Evolutionary conservation across 2,797 vertebrate species (phyloP).

Genomic region (Setipinna tenuifilis): DNA sequence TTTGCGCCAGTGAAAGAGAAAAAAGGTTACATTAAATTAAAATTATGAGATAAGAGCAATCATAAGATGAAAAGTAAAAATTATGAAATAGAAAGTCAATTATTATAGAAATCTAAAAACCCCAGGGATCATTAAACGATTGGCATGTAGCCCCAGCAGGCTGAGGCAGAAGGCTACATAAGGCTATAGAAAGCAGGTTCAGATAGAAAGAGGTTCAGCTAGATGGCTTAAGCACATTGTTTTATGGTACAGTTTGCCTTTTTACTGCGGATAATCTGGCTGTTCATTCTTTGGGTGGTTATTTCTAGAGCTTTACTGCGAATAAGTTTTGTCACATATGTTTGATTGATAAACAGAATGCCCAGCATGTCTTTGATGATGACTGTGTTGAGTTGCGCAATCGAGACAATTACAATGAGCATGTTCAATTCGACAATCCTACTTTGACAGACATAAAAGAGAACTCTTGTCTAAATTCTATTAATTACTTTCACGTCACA

Average conservation of each 20-base stretch:
- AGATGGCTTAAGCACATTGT: neutral
- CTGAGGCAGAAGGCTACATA: too few relatives aligned
- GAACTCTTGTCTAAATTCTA: constrained; percentile 38
- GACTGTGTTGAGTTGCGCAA: constrained; percentile 9
- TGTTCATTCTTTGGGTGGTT: constrained; percentile 28
- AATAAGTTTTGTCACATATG: constrained; percentile 33
- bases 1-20: too few relatives aligned
- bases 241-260: constrained; percentile 28
- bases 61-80: too few relatives aligned
- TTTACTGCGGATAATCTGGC: constrained; percentile 35
- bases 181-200: too few relatives aligned
- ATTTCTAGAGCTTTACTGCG: constrained; percentile 29
- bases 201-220: constrained; percentile 34
- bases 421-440: too few relatives aligned
- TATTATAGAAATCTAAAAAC: too few relatives aligned
- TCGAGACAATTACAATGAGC: constrained; percentile 27
- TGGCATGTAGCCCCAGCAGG: too few relatives aligned
- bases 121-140: too few relatives aligned
- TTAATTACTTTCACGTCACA: constrained; percentile 37
- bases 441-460: constrained; percentile 34
- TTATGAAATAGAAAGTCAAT: too few relatives aligned
- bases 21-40: too few relatives aligned
- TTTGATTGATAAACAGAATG: neutral
- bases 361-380: constrained; percentile 15
- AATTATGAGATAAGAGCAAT: too few relatives aligned